These are phyloP conservation scores for Drosophila obscura DNA, from an alignment of 1,140 invertebrate genomes.

Conservation along the genomic window DNA sequence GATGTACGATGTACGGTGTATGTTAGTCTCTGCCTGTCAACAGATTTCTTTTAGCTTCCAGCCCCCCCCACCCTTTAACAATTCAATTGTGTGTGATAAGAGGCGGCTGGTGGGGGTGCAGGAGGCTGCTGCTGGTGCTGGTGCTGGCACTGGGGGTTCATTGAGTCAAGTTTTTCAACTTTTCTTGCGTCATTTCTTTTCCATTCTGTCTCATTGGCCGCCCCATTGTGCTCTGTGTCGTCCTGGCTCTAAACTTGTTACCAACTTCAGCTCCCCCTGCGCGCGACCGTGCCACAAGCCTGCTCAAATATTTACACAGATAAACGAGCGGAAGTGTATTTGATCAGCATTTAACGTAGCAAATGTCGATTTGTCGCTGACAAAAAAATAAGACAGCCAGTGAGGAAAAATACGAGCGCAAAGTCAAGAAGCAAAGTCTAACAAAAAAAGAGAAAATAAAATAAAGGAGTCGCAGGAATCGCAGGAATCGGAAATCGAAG, in stretches of 20 bases:
- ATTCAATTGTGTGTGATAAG: constrained; percentile 59
- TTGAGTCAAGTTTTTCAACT: constrained; percentile 47
- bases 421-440: too few relatives aligned
- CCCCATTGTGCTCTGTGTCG: constrained; percentile 33
- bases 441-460: constrained; percentile 34
- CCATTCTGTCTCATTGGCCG: constrained; percentile 21
- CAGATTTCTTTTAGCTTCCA: constrained; percentile 32
- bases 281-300: constrained; percentile 5
- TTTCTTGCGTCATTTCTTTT: constrained; percentile 57
- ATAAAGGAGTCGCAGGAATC: background rate
- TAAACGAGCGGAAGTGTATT: constrained; percentile 79
- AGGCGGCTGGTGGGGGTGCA: background rate
- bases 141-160: background rate
- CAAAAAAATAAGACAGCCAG: constrained; percentile 2
- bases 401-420: background rate
- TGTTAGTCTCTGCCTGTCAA: constrained; percentile 35
- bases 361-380: constrained; percentile 71
- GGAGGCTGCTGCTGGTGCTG: too few relatives aligned
- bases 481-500: too few relatives aligned
- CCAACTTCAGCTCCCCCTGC: too few relatives aligned
- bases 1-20: too few relatives aligned
- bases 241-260: constrained; percentile 65
- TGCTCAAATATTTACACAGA: constrained; percentile 77
- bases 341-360: constrained; percentile 76
- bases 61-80: constrained; percentile 62